These are phyloP conservation scores for Pseudotriccus pelzelni DNA, from an alignment of 2,797 vertebrate genomes.

Conservation along the genomic window DNA sequence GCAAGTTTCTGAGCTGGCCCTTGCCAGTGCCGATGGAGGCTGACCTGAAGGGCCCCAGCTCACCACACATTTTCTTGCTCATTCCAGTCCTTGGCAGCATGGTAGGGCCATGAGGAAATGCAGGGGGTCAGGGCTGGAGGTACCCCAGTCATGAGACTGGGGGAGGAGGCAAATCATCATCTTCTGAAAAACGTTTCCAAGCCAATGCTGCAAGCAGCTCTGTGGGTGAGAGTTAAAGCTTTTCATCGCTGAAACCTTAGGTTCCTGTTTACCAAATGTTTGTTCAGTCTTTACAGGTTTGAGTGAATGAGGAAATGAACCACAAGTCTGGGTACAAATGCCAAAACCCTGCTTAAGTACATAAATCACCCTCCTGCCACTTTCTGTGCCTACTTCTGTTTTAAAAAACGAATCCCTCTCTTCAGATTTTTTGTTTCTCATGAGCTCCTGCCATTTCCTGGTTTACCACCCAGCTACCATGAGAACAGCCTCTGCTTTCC, in stretches of 20 bases:
- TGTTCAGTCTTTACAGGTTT: constrained; percentile 28
- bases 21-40: not conserved
- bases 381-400: not conserved
- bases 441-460: not conserved
- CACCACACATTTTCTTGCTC: not conserved
- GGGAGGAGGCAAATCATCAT: not conserved
- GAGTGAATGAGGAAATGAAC: constrained; percentile 49
- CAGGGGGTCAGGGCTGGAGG: not conserved
- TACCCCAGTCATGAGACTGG: not conserved
- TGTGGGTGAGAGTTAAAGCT: constrained; percentile 24
- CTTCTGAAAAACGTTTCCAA: constrained; percentile 26
- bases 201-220: constrained; percentile 8
- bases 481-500: not conserved
- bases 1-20: constrained; percentile 28
- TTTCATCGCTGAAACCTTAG: constrained; percentile 39
- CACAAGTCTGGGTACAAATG: constrained; percentile 4
- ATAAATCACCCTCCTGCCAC: not conserved
- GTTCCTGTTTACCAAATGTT: constrained; percentile 72
- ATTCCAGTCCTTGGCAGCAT: not conserved
- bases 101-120: not conserved
- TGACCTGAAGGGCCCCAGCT: not conserved
- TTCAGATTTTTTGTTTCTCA: not conserved
- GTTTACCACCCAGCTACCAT: not conserved
- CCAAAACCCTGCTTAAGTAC: constrained; percentile 8
- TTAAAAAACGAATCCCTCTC: not conserved